These are phyloP conservation scores for Piscicola geometra DNA, from an alignment of 2,888 invertebrate species.

Conservation along the genomic window DNA sequence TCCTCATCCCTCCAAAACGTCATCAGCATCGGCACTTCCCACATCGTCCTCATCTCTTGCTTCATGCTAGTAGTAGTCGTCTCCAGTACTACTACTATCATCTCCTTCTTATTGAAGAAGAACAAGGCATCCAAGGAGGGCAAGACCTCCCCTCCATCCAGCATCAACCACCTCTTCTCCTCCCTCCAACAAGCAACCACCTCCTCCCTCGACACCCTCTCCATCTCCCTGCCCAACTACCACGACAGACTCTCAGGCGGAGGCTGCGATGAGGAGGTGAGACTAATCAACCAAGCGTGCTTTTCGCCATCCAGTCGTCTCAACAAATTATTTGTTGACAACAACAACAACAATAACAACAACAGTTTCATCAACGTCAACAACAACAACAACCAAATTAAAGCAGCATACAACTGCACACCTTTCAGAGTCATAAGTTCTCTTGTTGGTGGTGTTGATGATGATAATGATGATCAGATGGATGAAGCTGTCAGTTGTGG, in stretches of 20 bases:
- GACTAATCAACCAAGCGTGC: not conserved
- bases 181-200: not conserved
- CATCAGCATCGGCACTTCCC: not conserved
- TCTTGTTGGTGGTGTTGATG: too few species aligned
- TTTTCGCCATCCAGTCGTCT: not conserved
- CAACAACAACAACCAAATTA: not conserved
- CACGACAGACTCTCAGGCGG: not conserved
- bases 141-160: not conserved
- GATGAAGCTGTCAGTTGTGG: too few species aligned
- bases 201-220: not conserved
- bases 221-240: not conserved
- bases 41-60: not conserved
- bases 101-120: not conserved
- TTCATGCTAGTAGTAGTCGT: not conserved
- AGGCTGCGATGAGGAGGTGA: constrained; percentile 6
- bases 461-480: too few species aligned
- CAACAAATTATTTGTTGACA: not conserved
- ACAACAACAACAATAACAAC: not conserved
- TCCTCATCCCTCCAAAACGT: not conserved
- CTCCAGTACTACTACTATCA: not conserved
- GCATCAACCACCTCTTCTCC: not conserved
- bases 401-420: not conserved
- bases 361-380: not conserved
- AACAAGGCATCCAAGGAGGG: not conserved
- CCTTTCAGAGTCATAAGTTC: not conserved